Percentiles rank a stretch among this genome's conserved stretches.
These are phyloP conservation scores for Cyaniris semiargus DNA, from an alignment of 2,888 invertebrate species.

Conservation along the genomic window DNA sequence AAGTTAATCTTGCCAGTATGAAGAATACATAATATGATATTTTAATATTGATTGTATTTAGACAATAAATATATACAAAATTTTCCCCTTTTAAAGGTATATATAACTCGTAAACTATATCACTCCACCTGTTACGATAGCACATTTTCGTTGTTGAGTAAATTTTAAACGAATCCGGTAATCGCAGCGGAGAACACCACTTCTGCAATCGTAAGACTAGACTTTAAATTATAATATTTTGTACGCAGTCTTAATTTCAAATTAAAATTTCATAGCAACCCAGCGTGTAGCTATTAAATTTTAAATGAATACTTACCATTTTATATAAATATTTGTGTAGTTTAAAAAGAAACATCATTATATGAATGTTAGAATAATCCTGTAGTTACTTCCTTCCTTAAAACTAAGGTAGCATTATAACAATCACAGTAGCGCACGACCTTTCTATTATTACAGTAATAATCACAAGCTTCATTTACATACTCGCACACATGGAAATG, in stretches of 20 bases:
- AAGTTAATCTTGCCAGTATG: constrained; percentile 34
- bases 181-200: not conserved
- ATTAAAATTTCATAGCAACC: not conserved
- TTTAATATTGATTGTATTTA: constrained; percentile 30
- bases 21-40: constrained; percentile 16
- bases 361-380: constrained; percentile 7
- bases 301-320: constrained; percentile 5
- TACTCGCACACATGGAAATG: not conserved
- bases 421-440: not conserved
- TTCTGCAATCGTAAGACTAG: not conserved
- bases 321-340: constrained; percentile 6
- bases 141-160: constrained; percentile 6
- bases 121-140: constrained; percentile 24
- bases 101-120: constrained; percentile 19
- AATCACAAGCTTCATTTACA: constrained; percentile 17
- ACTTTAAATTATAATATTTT: constrained; percentile 8
- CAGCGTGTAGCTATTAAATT: not conserved
- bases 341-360: not conserved
- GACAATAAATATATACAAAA: constrained; percentile 29
- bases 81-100: constrained; percentile 31
- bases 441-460: not conserved
- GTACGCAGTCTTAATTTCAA: constrained; percentile 17
- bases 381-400: not conserved
- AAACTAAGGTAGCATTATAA: not conserved
- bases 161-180: not conserved